Percentiles rank a stretch among this genome's conserved stretches.
phyloP scores from a whole-genome alignment of 2,113 vertebrate species.

The Oenanthe melanoleuca region DNA sequence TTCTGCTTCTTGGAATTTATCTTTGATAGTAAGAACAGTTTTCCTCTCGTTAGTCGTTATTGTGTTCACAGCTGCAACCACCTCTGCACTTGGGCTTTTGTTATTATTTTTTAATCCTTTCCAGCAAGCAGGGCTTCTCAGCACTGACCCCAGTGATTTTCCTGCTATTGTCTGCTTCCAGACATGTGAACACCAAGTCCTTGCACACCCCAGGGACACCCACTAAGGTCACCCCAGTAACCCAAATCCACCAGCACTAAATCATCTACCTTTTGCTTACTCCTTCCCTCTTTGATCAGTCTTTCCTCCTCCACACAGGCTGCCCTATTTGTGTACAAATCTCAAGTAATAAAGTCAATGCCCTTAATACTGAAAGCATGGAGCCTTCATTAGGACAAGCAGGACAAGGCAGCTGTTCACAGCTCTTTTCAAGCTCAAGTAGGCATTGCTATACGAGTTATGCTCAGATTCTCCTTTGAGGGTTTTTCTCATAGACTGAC shows the following conservation, averaged over 20 bases:
- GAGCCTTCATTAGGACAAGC: not conserved
- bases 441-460: not conserved
- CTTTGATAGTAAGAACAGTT: not conserved
- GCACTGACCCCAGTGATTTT: not conserved
- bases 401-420: not conserved
- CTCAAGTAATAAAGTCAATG: not conserved
- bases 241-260: not conserved
- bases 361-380: not conserved
- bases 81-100: not conserved
- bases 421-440: not conserved
- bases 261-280: not conserved
- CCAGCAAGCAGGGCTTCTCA: not conserved
- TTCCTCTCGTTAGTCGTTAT: not conserved
- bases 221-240: not conserved
- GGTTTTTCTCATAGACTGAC: not conserved
- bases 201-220: not conserved
- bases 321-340: not conserved
- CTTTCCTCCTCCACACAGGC: not conserved
- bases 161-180: constrained; percentile 10
- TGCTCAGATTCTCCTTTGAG: not conserved
- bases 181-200: not conserved
- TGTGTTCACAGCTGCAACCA: constrained; percentile 13
- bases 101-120: not conserved
- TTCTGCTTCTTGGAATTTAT: constrained; percentile 16
- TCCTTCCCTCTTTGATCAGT: not conserved